These are phyloP conservation scores for Ophonus ardosiacus DNA, from an alignment of 2,888 invertebrate species.

Conservation along the genomic window DNA sequence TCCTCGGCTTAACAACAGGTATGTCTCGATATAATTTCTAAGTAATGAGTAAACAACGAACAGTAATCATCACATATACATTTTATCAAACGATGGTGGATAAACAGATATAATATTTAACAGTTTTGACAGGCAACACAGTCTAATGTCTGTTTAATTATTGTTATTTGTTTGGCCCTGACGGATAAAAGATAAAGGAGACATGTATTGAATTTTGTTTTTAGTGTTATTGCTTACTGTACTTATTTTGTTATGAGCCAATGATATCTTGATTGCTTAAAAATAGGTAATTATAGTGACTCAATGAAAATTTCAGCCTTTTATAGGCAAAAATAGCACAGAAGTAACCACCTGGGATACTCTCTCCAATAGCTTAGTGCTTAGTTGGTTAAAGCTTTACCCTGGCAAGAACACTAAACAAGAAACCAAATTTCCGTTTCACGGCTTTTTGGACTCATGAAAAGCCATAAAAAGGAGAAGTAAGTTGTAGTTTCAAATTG, in stretches of 20 bases:
- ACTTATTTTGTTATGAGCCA: background rate
- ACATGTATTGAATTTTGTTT: conserved; percentile 36
- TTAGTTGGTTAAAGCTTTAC: too few relatives aligned
- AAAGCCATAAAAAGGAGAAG: too few relatives aligned
- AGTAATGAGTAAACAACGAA: conserved; percentile 19
- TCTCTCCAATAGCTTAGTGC: too few relatives aligned
- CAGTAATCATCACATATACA: background rate
- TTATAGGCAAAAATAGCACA: background rate
- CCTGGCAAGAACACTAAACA: too few relatives aligned
- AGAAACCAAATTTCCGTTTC: too few relatives aligned
- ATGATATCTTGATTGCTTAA: conserved; percentile 11
- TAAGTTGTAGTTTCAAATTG: too few relatives aligned
- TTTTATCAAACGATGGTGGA: conserved; percentile 40
- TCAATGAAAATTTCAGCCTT: conserved; percentile 3
- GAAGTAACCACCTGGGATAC: too few relatives aligned
- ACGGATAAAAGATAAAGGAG: conserved; percentile 24
- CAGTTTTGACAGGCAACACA: conserved; percentile 37
- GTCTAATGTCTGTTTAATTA: conserved; percentile 50
- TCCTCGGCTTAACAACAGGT: conserved; percentile 23
- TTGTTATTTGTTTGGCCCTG: conserved; percentile 43
- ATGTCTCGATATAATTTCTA: conserved; percentile 42
- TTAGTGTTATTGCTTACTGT: conserved; percentile 23
- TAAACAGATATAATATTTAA: conserved; percentile 49
- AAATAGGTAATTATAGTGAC: conserved; percentile 6
- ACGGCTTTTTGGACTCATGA: too few relatives aligned